These are phyloP conservation scores for Heteractis magnifica DNA, from an alignment of 92 coral and sea anemone species.

Conservation along the genomic window DNA sequence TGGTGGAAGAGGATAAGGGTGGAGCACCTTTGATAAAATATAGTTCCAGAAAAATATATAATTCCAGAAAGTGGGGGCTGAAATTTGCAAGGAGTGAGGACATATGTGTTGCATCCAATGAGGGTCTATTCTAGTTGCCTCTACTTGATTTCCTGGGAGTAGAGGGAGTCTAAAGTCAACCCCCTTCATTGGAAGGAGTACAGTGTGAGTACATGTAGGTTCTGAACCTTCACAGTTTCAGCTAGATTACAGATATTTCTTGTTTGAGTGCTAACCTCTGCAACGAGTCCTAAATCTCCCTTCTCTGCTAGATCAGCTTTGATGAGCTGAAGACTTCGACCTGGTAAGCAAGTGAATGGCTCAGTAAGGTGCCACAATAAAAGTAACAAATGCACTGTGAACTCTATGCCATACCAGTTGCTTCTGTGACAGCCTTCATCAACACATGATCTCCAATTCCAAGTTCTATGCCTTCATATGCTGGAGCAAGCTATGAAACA, in stretches of 20 bases:
- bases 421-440: slow-evolving; percentile 93
- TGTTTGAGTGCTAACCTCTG: slow-evolving; percentile 65
- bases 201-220: too few relatives aligned
- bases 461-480: slow-evolving; percentile 97
- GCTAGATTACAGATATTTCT: background rate
- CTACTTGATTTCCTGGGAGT: too few relatives aligned
- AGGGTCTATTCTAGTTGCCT: too few relatives aligned
- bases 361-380: background rate
- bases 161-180: too few relatives aligned
- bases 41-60: too few relatives aligned
- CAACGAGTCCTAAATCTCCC: slow-evolving; percentile 94
- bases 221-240: too few relatives aligned
- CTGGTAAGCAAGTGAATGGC: slow-evolving; percentile 29
- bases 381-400: background rate
- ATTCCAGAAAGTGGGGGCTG: too few relatives aligned
- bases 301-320: slow-evolving; percentile 87
- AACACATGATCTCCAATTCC: slow-evolving; percentile 95
- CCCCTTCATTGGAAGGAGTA: too few relatives aligned
- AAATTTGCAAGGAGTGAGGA: too few relatives aligned
- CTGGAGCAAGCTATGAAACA: slow-evolving; percentile 84
- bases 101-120: too few relatives aligned
- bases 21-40: too few relatives aligned
- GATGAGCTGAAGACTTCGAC: slow-evolving; percentile 85
- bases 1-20: too few relatives aligned
- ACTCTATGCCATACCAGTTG: slow-evolving; percentile 66